Conservation (phyloP, 2,888 invertebrate genomes). For the Agonopterix arenella region DNA sequence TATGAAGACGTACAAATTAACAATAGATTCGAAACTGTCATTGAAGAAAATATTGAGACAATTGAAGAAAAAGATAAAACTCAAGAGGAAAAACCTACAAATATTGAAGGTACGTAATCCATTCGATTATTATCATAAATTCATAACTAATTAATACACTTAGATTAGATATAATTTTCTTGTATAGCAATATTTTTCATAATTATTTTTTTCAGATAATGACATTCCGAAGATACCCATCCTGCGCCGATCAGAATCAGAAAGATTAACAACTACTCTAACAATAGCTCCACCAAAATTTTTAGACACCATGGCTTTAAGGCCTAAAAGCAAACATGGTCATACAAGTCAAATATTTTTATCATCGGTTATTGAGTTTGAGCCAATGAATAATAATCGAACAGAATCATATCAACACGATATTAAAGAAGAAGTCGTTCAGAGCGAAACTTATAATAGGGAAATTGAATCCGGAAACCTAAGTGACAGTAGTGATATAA, state of each 20-base stretch:
- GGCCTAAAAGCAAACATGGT: conserved; percentile 78
- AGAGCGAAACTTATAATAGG: conserved; percentile 17
- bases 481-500: conserved; percentile 65
- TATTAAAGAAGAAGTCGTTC: conserved; percentile 11
- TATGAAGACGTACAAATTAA: conserved; percentile 27
- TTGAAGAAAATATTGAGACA: conserved; percentile 23
- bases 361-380: conserved; percentile 53
- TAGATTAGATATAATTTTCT: too few relatives aligned
- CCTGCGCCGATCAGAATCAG: conserved; percentile 68
- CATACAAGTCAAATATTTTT: conserved; percentile 80
- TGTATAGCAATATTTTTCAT: not conserved
- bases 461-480: conserved; percentile 52
- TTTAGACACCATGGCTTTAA: conserved; percentile 90
- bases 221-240: conserved; percentile 57
- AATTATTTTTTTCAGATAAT: conserved; percentile 52
- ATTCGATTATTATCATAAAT: not conserved
- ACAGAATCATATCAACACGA: conserved; percentile 17
- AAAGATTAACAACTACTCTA: conserved; percentile 50
- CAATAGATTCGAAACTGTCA: conserved; percentile 19
- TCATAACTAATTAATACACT: not conserved
- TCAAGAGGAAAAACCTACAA: not conserved
- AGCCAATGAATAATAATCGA: conserved; percentile 24
- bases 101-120: not conserved
- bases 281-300: conserved; percentile 78
- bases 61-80: conserved; percentile 8